Conservation (phyloP, 2,113 vertebrate genomes). For the human region DNA sequence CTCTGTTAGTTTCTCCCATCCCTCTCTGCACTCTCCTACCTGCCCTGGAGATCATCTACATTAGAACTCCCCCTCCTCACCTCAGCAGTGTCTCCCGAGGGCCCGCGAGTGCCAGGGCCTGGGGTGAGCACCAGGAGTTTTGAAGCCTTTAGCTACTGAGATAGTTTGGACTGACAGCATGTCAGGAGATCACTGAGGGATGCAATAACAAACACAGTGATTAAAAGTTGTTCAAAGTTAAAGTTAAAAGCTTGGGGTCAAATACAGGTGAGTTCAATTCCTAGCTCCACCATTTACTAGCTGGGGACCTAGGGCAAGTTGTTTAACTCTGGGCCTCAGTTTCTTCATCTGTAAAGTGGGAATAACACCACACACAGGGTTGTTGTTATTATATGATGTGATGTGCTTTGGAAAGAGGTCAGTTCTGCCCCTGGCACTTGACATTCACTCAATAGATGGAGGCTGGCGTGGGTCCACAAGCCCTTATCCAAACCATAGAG, state of each 20-base stretch:
- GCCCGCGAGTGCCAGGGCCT: not conserved
- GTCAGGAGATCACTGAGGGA: not conserved
- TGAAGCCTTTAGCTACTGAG: not conserved
- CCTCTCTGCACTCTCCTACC: not conserved
- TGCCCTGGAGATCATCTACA: not conserved
- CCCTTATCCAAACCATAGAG: not conserved
- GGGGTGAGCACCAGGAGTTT: not conserved
- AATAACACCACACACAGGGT: not conserved
- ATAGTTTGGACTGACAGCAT: not conserved
- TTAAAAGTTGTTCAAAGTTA: not conserved
- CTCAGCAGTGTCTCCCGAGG: not conserved
- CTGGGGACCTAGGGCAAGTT: not conserved
- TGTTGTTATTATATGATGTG: not conserved
- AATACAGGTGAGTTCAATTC: not conserved
- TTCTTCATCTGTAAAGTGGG: slow-evolving; percentile 13
- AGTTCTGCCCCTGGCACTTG: not conserved
- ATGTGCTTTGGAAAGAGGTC: not conserved
- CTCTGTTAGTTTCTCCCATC: not conserved
- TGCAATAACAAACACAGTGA: not conserved
- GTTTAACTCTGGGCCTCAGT: not conserved
- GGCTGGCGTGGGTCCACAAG: not conserved
- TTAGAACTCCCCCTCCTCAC: not conserved
- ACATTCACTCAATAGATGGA: not conserved
- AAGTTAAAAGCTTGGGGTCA: not conserved
- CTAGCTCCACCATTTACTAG: not conserved